Evolutionary conservation across 2,888 invertebrate species (phyloP), one percentile per base, ranked within the genome.

Genomic region (Ennomos fuscantarius): DNA sequence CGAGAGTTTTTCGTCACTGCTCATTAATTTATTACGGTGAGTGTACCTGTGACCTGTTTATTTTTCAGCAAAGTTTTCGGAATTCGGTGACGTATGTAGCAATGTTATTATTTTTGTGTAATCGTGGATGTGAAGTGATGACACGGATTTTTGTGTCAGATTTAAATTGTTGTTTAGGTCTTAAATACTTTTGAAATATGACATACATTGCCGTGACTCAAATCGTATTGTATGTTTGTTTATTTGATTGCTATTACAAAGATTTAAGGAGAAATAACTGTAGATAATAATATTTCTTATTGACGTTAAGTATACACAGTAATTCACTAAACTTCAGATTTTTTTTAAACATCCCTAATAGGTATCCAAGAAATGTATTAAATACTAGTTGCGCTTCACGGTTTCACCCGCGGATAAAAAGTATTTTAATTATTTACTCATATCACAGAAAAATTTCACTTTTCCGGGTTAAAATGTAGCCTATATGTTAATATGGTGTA

Each of bases 21-120:
- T 52, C 58, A 63, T 65, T 62, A 63, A 66, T 66, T 68, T 68
- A 62, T 73, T 64, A 64, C 60, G 55, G 45, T 60, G 63, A 66
- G 57, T 63, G 60, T 71, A 68, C 63, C 55, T 59, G 68, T 73
- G 74, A 77, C 76, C 76, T 55, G 66, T 24, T 63, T n/a, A n/a
- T 76, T 70, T 73, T 73, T 72, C 62, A 66, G 49, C 55, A 42
- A 36, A 60, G 60, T 68, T 76, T 73, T 66, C 70, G 60, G 69
- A 74, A 74, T 55, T 48, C 68, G 13, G 55, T 74, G 72, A 73
- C 66, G 68, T n/a, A n/a, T n/a, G n/a, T 67, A 63, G 57, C 47
- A 10, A 5, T 61, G 44, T 63, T 69, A 70, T 56, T 72, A 68
- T 72, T 72, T 69, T 65, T 63, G 42, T 51, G 57, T 62, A 49